These are phyloP conservation scores for Anoplopoma fimbria DNA, from an alignment of 2,113 vertebrate genomes.

Conservation along the genomic window DNA sequence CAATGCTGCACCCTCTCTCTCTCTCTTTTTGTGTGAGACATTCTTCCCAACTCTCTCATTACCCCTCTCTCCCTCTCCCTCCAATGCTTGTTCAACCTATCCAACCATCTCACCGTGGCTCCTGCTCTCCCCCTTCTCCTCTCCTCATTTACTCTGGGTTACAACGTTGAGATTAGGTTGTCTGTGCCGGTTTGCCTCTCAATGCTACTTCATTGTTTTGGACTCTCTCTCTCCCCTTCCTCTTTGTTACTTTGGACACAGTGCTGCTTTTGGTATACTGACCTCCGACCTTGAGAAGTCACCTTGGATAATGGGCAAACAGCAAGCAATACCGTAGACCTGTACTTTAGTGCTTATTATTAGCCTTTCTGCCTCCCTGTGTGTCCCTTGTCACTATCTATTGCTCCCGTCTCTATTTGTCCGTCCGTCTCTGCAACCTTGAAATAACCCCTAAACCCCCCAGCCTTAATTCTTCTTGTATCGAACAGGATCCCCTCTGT, in stretches of 20 bases:
- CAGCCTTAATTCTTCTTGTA: neutral
- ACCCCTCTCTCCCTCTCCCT: constrained; percentile 39
- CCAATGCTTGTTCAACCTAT: constrained; percentile 42
- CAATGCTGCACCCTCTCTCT: constrained; percentile 33
- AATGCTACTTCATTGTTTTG: constrained; percentile 74
- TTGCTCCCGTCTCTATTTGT: neutral
- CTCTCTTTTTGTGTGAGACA: constrained; percentile 38
- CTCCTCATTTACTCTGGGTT: constrained; percentile 75
- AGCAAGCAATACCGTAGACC: constrained; percentile 36
- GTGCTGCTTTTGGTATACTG: constrained; percentile 57
- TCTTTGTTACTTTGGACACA: constrained; percentile 58
- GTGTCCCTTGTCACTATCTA: neutral
- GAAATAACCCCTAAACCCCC: constrained; percentile 8
- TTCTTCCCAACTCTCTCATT: constrained; percentile 64
- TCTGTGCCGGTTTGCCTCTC: constrained; percentile 77
- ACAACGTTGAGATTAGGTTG: constrained; percentile 81
- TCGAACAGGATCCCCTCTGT: constrained; percentile 18
- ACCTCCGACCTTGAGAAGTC: constrained; percentile 69
- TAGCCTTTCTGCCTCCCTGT: constrained; percentile 12
- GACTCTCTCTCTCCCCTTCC: constrained; percentile 62
- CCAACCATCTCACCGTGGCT: constrained; percentile 40
- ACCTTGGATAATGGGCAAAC: constrained; percentile 59
- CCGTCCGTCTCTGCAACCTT: constrained; percentile 5
- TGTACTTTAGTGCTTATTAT: constrained; percentile 35
- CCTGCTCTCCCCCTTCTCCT: constrained; percentile 45